Base-by-base conservation (phyloP, 2,797 vertebrate species). In the Austrolebias charrua region DNA sequence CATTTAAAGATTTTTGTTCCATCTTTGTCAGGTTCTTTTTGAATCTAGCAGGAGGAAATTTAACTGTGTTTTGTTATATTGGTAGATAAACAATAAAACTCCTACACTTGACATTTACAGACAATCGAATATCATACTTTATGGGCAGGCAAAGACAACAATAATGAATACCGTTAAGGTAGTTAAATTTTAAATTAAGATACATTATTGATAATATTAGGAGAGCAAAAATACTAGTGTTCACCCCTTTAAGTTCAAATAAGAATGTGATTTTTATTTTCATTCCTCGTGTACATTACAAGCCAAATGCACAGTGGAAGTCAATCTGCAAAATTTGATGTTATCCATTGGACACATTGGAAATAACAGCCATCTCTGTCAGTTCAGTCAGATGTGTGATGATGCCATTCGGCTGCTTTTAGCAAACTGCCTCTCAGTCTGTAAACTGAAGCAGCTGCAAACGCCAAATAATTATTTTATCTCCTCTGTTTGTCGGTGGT, bases 341-440 rank as follows among this genome's bases (percentile, higher is more conserved):
- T 24, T 2, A 24, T 24, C 24, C 24, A 24, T 24, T 24, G 24
- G 24, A 24, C 1, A 24, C 24, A 24, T 24, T 24, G 24, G 24
- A 24, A 24, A 24, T 24, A 24, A 24, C 24, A 63, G 64, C 52
- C 75, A 60, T 55, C 66, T 31, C n/a, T 5, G 72, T 42, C 64
- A 63, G 51, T 69, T 64, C 58, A 66, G 68, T 58, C 44, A 5
- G 46, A 47, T 55, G 67, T 38, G 68, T 12, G 59, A 66, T 47
- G 66, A 69, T 74, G 77, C 76, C 78, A 73, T 69, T 85, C 84
- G 66, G 71, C 75, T 51, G 69, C 67, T 66, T 79, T 83, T 85
- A 86, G 69, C 74, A 40, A 75, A 40, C 75, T 68, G 79, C 69
- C 79, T 79, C 69, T 78, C 80, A 71, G 77, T 86, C 78, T 82